Evolutionary conservation across 1,140 invertebrate genomes (phyloP), one percentile per base, ranked within the genome.

Genomic region (Meteorus sp.): DNA sequence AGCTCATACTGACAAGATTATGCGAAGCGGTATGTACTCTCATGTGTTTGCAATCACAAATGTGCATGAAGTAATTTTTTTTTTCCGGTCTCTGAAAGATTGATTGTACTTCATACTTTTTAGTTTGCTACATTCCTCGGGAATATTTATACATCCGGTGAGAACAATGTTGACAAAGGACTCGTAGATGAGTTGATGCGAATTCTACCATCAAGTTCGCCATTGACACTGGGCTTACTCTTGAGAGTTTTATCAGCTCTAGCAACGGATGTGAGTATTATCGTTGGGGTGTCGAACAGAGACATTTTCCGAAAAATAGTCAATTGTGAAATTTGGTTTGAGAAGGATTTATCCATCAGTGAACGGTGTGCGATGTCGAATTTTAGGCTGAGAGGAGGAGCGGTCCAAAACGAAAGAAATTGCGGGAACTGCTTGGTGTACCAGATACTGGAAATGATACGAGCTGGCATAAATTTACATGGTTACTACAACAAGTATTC

Each of bases 1-100:
- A 91, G 79, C 84, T 95, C 64, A 87, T 96, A 41, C 81, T 93
- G 9, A 92, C 91, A 66, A 85, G 90, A 66, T 81, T 96, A 41
- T 95, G 92, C 79, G 89, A 95, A 66, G 86, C 91, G n/a, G n/a
- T n/a, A n/a, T n/a, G n/a, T n/a, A n/a, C n/a, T n/a, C n/a, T n/a
- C n/a, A n/a, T n/a, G n/a, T n/a, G n/a, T n/a, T n/a, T n/a, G n/a
- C n/a, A n/a, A n/a, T n/a, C n/a, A n/a, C n/a, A n/a, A n/a, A n/a
- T n/a, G n/a, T n/a, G n/a, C n/a, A n/a, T n/a, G n/a, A n/a, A n/a
- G n/a, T n/a, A n/a, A n/a, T n/a, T n/a, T n/a, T n/a, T n/a, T n/a
- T n/a, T n/a, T n/a, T n/a, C n/a, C n/a, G n/a, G n/a, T n/a, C n/a
- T n/a, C n/a, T n/a, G n/a, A n/a, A n/a, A n/a, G n/a, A n/a, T n/a